Conservation (phyloP, 2,888 invertebrate genomes). For the Drosophila antonietae region DNA sequence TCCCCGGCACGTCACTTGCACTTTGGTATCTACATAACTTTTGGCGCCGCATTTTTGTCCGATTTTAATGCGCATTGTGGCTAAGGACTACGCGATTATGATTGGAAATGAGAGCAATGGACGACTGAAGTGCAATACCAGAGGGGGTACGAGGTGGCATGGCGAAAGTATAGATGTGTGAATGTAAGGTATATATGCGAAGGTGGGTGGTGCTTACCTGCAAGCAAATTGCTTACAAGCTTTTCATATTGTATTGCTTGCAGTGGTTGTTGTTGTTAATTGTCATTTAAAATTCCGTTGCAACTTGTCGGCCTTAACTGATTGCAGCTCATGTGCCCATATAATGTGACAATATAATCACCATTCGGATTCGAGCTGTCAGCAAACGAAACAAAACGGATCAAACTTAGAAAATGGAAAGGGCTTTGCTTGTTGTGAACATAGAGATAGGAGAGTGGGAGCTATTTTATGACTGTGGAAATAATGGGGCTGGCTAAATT, state of each 20-base stretch:
- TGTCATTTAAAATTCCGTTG: conserved; percentile 68
- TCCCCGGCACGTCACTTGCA: conserved; percentile 23
- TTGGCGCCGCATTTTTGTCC: conserved; percentile 40
- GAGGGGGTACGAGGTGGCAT: neutral
- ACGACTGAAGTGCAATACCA: neutral
- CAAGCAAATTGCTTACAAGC: conserved; percentile 42
- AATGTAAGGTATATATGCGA: neutral
- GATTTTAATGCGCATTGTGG: conserved; percentile 53
- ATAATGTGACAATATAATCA: conserved; percentile 26
- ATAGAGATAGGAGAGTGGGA: neutral
- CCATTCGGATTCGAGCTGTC: conserved; percentile 19
- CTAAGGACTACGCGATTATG: conserved; percentile 40
- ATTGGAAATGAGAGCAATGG: conserved; percentile 12
- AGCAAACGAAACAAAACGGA: conserved; percentile 5
- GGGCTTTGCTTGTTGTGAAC: neutral
- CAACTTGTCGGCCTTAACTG: conserved; percentile 62
- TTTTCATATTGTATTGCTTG: conserved; percentile 29
- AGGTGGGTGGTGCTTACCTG: conserved; percentile 1
- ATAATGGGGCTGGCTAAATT: neutral
- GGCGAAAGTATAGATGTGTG: neutral
- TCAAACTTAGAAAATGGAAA: conserved; percentile 5
- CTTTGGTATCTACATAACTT: conserved; percentile 67
- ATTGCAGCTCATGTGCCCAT: conserved; percentile 24
- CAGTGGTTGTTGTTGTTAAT: conserved; percentile 27
- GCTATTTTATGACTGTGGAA: neutral